phyloP scores from a whole-genome alignment of 1,140 invertebrate genomes.

The Drosophila nigrodunni region DNA sequence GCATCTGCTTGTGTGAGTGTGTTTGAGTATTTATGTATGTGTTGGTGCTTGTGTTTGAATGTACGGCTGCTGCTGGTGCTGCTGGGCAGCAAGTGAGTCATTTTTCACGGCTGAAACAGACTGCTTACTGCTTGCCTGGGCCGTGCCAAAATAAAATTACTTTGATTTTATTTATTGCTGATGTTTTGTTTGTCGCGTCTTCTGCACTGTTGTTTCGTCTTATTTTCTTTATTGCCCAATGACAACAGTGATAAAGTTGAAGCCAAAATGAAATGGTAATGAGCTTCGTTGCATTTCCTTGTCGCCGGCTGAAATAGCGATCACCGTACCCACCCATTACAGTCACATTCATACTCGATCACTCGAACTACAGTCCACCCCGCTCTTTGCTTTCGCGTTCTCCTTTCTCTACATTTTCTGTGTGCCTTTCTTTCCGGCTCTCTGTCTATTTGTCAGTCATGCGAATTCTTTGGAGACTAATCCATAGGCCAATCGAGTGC shows the following conservation, averaged over 20 bases:
- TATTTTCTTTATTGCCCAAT: slow-evolving; percentile 16
- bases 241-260: slow-evolving; percentile 25
- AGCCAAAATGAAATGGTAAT: slow-evolving; percentile 45
- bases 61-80: slow-evolving; percentile 46
- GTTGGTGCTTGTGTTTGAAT: slow-evolving; percentile 12
- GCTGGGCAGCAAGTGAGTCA: slow-evolving; percentile 77
- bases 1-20: slow-evolving; percentile 31
- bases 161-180: slow-evolving; percentile 69
- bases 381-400: not conserved
- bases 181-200: slow-evolving; percentile 43
- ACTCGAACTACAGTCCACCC: not conserved
- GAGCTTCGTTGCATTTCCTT: slow-evolving; percentile 37
- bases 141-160: slow-evolving; percentile 54
- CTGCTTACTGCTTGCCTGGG: slow-evolving; percentile 20
- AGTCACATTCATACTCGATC: slow-evolving; percentile 14
- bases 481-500: slow-evolving; percentile 41
- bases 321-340: slow-evolving; percentile 42
- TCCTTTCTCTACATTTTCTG: slow-evolving; percentile 7
- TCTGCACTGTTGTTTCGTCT: slow-evolving; percentile 19
- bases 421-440: not conserved
- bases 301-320: slow-evolving; percentile 24
- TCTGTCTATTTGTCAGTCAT: slow-evolving; percentile 14
- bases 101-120: slow-evolving; percentile 48
- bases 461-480: slow-evolving; percentile 47
- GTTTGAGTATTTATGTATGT: slow-evolving; percentile 18